Evolutionary conservation across 2,113 vertebrate genomes (phyloP).

Genomic region (Stomatorhinus ivindoensis): DNA sequence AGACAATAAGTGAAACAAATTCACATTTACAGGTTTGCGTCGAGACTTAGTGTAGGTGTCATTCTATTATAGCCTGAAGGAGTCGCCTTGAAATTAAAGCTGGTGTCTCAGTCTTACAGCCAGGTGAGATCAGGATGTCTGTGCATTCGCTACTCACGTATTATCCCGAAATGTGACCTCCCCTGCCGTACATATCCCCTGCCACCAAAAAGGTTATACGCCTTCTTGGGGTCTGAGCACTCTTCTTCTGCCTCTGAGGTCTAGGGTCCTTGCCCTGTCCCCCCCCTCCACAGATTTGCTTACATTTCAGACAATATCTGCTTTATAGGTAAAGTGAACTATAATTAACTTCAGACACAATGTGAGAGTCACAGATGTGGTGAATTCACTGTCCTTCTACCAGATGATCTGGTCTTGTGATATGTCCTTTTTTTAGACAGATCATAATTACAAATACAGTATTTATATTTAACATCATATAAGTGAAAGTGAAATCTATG

Average conservation of each 20-base stretch:
- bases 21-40: neutral
- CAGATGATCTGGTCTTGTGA: neutral
- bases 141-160: neutral
- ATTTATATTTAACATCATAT: neutral
- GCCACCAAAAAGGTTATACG: neutral
- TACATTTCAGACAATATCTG: constrained; percentile 67
- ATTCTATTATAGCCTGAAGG: neutral
- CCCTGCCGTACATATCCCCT: neutral
- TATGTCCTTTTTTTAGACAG: neutral
- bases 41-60: neutral
- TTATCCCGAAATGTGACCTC: neutral
- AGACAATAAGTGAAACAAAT: neutral
- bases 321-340: constrained; percentile 54
- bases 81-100: neutral
- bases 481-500: constrained; percentile 1
- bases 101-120: neutral
- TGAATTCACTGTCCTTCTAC: constrained; percentile 4
- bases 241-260: constrained; percentile 54
- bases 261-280: constrained; percentile 31
- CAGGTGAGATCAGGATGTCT: neutral
- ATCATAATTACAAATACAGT: neutral
- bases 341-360: constrained; percentile 55
- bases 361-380: constrained; percentile 26
- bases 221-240: constrained; percentile 22
- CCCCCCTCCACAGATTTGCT: constrained; percentile 61